Evolutionary conservation across 1,140 invertebrate species (phyloP), one percentile per base, ranked within the genome.

Genomic region (Stegodyphus mimosarum): DNA sequence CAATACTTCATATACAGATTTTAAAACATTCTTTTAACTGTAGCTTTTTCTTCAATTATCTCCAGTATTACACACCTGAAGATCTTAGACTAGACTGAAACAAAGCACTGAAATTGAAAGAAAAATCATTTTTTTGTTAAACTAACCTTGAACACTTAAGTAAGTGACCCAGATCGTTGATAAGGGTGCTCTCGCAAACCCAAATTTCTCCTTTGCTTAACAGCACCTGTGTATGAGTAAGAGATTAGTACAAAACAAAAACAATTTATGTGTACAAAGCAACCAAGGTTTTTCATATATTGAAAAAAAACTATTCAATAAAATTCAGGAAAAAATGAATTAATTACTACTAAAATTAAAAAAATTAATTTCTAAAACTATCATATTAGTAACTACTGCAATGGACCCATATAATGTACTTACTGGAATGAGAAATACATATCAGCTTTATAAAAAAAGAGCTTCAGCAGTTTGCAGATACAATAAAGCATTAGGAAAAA

Each of bases 111-210:
- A 74, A 83, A 53, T 17, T 79, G 55, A 81, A 64, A 72, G 18
- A 72, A 72, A 60, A 17, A 7, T 17, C 17, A 9, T 60, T 11
- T 15, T 67, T 67, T 9, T 17, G 10, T 66, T 78, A 53, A 86
- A 86, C 83, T 78, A 72, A 86, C 74, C 74, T 78, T 77, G 33
- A 76, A n/a, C 67, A 66, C n/a, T 87, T 83, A 87, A 71, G 86
- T 67, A 71, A 87, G 86, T 18, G 86, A 87, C 50, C 86, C 86
- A 72, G 87, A 70, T 64, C 87, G 72, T 70, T 87, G 87, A 74
- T 87, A 87, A 18, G 87, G 87, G 74, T 87, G 87, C 63, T 87
- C 87, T 75, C 87, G 74, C 53, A 87, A 75, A 69, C 79, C 79
- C 67, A 87, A 78, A 80, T 81, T 80, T 78, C 87, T 78, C 70